phyloP scores from a whole-genome alignment of 2,113 vertebrate species.

The Sciurus niger region DNA sequence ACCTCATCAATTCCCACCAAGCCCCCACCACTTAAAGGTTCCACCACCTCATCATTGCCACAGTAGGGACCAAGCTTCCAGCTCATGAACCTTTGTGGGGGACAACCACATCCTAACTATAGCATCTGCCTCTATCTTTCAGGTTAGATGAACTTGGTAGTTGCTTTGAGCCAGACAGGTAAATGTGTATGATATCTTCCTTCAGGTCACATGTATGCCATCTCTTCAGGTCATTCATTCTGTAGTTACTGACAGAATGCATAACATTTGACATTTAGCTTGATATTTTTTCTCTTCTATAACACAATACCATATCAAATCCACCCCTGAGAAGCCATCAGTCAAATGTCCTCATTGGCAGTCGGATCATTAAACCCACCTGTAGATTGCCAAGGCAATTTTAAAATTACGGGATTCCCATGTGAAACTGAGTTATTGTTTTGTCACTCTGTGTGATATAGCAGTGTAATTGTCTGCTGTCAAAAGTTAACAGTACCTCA shows the following conservation, averaged over 20 bases:
- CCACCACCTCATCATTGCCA: neutral
- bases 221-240: neutral
- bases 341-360: neutral
- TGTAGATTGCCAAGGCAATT: slow-evolving; percentile 20
- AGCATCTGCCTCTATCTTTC: neutral
- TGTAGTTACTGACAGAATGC: neutral
- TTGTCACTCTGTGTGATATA: slow-evolving; percentile 30
- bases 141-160: neutral
- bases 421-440: neutral
- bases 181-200: neutral
- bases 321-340: neutral
- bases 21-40: neutral
- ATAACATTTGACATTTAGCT: neutral
- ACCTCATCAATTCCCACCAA: neutral
- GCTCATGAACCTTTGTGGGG: neutral
- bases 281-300: slow-evolving; percentile 31
- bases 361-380: neutral
- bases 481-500: slow-evolving; percentile 9
- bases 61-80: neutral
- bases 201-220: neutral
- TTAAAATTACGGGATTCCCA: slow-evolving; percentile 8
- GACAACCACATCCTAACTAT: neutral
- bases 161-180: neutral
- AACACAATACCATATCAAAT: neutral
- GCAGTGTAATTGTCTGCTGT: neutral